These are phyloP conservation scores for Bothrops jararaca DNA, from an alignment of 2,113 vertebrate species.

Conservation along the genomic window DNA sequence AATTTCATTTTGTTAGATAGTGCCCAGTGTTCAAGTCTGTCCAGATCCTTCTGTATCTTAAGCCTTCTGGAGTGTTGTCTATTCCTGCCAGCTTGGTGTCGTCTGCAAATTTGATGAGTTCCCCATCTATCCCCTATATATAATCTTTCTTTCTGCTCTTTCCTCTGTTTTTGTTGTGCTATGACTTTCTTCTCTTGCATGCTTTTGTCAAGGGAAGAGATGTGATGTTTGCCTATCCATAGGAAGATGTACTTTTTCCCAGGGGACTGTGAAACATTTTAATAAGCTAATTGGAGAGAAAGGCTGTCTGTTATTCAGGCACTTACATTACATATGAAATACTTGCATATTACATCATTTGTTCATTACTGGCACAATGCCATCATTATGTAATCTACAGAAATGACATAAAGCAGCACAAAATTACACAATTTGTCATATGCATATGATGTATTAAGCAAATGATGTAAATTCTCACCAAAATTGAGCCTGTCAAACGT, in stretches of 20 bases:
- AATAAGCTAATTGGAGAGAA: not conserved
- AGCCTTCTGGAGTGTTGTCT: too few species aligned
- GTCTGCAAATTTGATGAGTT: too few species aligned
- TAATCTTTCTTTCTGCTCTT: not conserved
- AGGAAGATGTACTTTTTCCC: not conserved
- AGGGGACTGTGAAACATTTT: not conserved
- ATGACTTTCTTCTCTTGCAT: not conserved
- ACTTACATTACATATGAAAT: not conserved
- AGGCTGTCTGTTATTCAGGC: not conserved
- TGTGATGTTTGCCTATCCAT: not conserved
- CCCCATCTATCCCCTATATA: not conserved
- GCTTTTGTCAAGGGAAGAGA: not conserved
- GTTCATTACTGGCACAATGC: not conserved
- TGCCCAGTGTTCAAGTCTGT: too few species aligned
- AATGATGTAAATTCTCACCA: not conserved
- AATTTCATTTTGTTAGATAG: too few species aligned
- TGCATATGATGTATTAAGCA: not conserved
- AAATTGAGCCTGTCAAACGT: not conserved
- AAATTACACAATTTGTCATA: not conserved
- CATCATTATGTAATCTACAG: not conserved
- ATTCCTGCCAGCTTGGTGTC: too few species aligned
- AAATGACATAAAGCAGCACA: not conserved
- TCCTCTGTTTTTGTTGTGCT: not conserved
- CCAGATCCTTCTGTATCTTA: too few species aligned
- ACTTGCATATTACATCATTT: not conserved